Percentiles rank a stretch among this genome's conserved stretches.
Conservation (phyloP, 2,888 invertebrate genomes). For the Heteromurus nitidus region DNA sequence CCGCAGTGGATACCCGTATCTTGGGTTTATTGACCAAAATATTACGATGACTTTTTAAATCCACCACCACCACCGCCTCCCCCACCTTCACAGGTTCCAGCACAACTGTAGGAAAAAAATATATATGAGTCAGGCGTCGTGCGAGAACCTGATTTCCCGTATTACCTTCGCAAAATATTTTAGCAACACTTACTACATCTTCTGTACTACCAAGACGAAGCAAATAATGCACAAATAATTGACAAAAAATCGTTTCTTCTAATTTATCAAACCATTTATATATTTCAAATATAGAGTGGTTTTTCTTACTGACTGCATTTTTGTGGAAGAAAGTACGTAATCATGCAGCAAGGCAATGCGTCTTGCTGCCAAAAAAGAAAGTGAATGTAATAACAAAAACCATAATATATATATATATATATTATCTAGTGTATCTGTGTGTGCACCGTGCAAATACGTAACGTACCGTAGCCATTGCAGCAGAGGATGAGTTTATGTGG, state of each 20-base stretch:
- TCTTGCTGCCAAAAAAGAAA: constrained; percentile 21
- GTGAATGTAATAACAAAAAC: constrained; percentile 37
- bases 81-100: constrained; percentile 52
- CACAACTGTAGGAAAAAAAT: constrained; percentile 54
- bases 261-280: constrained; percentile 51
- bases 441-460: constrained; percentile 59
- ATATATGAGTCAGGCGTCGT: constrained; percentile 37
- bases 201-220: constrained; percentile 57
- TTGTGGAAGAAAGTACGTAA: constrained; percentile 29
- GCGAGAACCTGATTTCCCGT: constrained; percentile 58
- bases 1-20: constrained; percentile 90
- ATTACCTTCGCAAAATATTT: constrained; percentile 63
- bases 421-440: constrained; percentile 47
- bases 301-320: constrained; percentile 39
- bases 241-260: constrained; percentile 49
- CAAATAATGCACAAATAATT: constrained; percentile 66
- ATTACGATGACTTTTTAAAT: constrained; percentile 61
- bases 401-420: constrained; percentile 18
- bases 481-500: constrained; percentile 3
- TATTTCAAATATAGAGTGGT: constrained; percentile 33
- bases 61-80: constrained; percentile 61
- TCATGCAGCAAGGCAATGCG: constrained; percentile 26
- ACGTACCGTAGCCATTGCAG: constrained; percentile 6
- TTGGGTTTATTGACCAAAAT: constrained; percentile 92
- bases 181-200: constrained; percentile 42